phyloP scores from a whole-genome alignment of 2,888 invertebrate species.

The Clostera curtula region DNA sequence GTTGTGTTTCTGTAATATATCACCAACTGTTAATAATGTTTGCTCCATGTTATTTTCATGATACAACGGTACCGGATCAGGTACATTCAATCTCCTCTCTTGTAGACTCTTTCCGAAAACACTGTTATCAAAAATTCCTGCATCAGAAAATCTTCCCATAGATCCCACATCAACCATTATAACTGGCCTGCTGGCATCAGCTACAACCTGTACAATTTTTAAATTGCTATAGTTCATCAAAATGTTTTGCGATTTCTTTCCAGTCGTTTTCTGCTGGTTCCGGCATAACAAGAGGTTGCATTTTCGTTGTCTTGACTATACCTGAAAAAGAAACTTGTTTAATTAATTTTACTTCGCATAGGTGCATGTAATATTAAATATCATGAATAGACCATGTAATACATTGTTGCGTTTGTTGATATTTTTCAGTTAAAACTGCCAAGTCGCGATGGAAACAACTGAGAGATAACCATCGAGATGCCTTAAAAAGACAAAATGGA shows the following conservation, averaged over 20 bases:
- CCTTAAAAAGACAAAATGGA: slow-evolving; percentile 6
- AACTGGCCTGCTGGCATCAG: slow-evolving; percentile 7
- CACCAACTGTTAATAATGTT: too few relatives aligned
- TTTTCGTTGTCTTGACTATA: too few relatives aligned
- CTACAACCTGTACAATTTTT: slow-evolving; percentile 12
- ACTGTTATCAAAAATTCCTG: slow-evolving; percentile 5
- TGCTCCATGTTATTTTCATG: too few relatives aligned
- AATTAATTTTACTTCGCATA: too few relatives aligned
- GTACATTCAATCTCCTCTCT: slow-evolving; percentile 2
- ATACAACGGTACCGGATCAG: slow-evolving; percentile 1
- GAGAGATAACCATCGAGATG: too few relatives aligned
- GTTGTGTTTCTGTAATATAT: too few relatives aligned
- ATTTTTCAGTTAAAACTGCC: too few relatives aligned
- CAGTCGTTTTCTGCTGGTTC: slow-evolving; percentile 11
- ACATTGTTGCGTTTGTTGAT: too few relatives aligned
- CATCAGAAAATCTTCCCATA: slow-evolving; percentile 8
- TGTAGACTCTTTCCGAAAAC: slow-evolving; percentile 4
- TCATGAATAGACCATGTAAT: too few relatives aligned
- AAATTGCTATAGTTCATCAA: slow-evolving; percentile 17
- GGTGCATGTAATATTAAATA: too few relatives aligned
- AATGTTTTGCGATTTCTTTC: slow-evolving; percentile 15
- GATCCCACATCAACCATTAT: slow-evolving; percentile 11
- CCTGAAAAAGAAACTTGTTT: too few relatives aligned
- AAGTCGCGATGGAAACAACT: too few relatives aligned
- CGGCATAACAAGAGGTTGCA: slow-evolving; percentile 15